Evolutionary conservation across 2,888 invertebrate species (phyloP).

Genomic region (Dryadula phaetusa): DNA sequence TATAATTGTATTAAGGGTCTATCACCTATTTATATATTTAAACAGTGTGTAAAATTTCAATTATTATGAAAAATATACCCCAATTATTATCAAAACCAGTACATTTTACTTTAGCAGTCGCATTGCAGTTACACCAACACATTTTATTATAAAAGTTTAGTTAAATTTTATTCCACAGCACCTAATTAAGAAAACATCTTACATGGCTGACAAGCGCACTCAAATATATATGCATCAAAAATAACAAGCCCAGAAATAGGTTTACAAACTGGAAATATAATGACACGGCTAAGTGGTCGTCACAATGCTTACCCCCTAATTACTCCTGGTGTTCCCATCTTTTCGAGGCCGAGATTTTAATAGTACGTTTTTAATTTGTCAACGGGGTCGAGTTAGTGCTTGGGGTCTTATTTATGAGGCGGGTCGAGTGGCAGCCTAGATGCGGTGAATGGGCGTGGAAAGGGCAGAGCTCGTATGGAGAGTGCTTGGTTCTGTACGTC

Average conservation of each 20-base stretch:
- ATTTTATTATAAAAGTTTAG: background rate
- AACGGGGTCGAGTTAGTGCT: constrained; percentile 44
- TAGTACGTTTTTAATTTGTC: constrained; percentile 46
- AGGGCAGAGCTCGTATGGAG: constrained; percentile 42
- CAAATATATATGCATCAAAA: constrained; percentile 24
- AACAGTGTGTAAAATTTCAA: background rate
- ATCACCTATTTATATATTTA: background rate
- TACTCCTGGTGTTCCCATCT: constrained; percentile 34
- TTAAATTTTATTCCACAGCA: background rate
- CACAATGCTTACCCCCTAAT: constrained; percentile 44
- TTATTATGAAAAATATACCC: background rate
- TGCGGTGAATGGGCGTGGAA: constrained; percentile 45
- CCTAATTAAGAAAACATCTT: constrained; percentile 10
- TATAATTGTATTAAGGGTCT: too few species aligned
- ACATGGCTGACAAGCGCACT: constrained; percentile 1
- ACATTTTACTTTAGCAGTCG: background rate
- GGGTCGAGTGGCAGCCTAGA: constrained; percentile 45
- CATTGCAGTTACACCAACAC: background rate
- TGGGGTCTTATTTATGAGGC: constrained; percentile 43
- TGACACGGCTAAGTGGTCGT: constrained; percentile 36
- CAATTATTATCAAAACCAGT: background rate
- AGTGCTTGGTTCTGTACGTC: constrained; percentile 33
- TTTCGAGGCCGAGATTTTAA: constrained; percentile 43
- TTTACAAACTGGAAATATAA: constrained; percentile 36
- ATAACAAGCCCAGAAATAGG: constrained; percentile 39